Percentiles rank a stretch among this genome's conserved stretches.
These are phyloP conservation scores for Halichondria panicea DNA, from an alignment of 37 sponge, comb jelly and placozoan genomes.

Conservation along the genomic window DNA sequence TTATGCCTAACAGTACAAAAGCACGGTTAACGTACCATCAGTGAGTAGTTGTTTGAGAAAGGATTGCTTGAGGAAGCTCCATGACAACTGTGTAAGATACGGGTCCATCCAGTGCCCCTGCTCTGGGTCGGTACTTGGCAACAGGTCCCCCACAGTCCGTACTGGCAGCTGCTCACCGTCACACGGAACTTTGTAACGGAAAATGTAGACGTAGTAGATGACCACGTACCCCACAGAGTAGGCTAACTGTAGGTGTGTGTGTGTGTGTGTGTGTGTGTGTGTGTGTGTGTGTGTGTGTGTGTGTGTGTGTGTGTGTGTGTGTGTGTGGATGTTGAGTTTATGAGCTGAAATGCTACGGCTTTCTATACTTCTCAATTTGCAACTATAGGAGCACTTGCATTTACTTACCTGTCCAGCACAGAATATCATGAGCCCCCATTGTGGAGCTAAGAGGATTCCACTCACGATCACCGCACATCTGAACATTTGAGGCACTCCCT, in stretches of 20 bases:
- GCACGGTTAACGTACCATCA: constrained; percentile 62
- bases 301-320: too few species aligned
- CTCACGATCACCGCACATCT: constrained; percentile 45
- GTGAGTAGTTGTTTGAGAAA: constrained; percentile 93
- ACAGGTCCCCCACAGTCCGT: constrained; percentile 13
- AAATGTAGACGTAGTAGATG: constrained; percentile 74
- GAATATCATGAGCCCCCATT: constrained; percentile 64
- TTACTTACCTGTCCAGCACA: constrained; percentile 54
- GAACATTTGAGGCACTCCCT: constrained; percentile 62
- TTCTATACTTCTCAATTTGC: too few species aligned
- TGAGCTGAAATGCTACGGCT: background rate
- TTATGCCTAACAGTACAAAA: background rate
- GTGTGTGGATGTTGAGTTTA: background rate
- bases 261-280: constrained; percentile 12
- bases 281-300: constrained; percentile 19
- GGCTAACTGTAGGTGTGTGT: constrained; percentile 31
- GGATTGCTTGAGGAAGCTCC: constrained; percentile 89
- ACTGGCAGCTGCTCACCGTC: constrained; percentile 49
- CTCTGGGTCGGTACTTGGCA: constrained; percentile 41
- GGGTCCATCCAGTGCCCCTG: constrained; percentile 17
- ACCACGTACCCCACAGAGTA: constrained; percentile 60
- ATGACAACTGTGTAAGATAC: constrained; percentile 28
- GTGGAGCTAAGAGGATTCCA: constrained; percentile 38
- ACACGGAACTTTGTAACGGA: background rate
- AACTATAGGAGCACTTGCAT: too few species aligned